Evolutionary conservation across 64 coral and sea anemone genomes (phyloP), one percentile per base, ranked within the genome.

Genomic region (Catalaphyllia jardinei): DNA sequence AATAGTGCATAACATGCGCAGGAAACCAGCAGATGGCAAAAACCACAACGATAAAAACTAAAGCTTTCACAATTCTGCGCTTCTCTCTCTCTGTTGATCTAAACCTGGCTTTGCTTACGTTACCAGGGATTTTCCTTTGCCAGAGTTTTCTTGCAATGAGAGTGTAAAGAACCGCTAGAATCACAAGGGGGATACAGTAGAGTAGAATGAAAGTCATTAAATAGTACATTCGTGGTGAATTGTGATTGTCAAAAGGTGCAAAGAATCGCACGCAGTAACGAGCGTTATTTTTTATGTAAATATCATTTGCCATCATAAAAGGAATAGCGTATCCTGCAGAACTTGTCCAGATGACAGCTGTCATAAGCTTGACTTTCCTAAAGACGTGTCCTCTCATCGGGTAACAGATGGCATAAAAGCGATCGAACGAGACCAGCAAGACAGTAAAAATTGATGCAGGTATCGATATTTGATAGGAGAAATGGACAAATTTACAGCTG

Each of bases 21-120:
- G 94, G 94, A 73, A 91, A 72, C 74, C 89, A 89, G 57, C 86
- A 96, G 1, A 93, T n/a, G 0, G 94, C 91, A 71, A 96, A 96
- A 31, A 93, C 86, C 76, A 78, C 71, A 9, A 89, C 87, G 42
- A 96, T 80, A 0, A 57, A 42, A 67, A 93, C 52, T 1, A 96
- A 88, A 12, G 85, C 73, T 27, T 79, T 83, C 31, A 86, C 61
- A 67, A 93, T 75, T 49, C 89, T 96, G 25, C 87, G 86, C 76
- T 92, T 96, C 50, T 77, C 80, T 30, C 10, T 54, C 12, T 76
- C 30, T 4, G 90, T 81, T 60, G 87, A 88, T n/a, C 73, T 87
- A 2, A 57, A 24, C 31, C 78, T 92, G 1, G n/a, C 77, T 7
- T 62, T 14, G 27, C 24, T 89, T 6, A 29, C 78, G 30, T 86